Evolutionary conservation across 2,888 invertebrate genomes (phyloP), one percentile per base, ranked within the genome.

Genomic region (Marasmarcha lunaedactyla): DNA sequence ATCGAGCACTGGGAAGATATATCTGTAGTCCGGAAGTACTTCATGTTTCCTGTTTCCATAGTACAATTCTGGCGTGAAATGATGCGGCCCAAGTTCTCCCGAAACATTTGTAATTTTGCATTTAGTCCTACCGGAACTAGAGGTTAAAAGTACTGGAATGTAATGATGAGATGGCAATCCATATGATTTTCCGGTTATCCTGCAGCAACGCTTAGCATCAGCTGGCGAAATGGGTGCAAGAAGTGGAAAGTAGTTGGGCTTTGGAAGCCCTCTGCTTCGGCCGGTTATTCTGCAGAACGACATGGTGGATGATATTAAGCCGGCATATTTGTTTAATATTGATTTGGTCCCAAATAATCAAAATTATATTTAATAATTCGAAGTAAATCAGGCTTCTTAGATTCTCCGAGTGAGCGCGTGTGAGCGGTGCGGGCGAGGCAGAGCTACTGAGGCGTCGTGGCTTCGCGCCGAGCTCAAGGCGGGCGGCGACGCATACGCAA

Each of bases 221-320:
- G 91, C 91, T 10, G 93, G 92, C 37, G 92, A 91, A 45, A 93
- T 89, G 2, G 93, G 92, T 35, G 91, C 90, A 49, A 93, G 81
- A 38, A 93, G 81, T 13, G 93, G 93, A 59, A 93, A 90, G 64
- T 92, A 93, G 69, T 93, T 91, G 39, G 92, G 92, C 62, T 92
- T 89, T 39, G 92, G 93, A 57, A 93, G 86, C 56, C 91, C 89
- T 53, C 90, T 87, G 69, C 91, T 91, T 66, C 89, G 89, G 55
- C 92, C 91, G 43, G 93, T 93, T 54, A 93, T 92, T 68, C 92
- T 88, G 71, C 93, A 93, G 70, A 89, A 90, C 59, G 91, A 90
- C 87, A 90, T 88, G 41, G 55, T 60, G 52, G 50, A 44, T 54
- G 48, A 45, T 54, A 60, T 70, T 57, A 78, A 51, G 58, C 69